Evolutionary conservation across 2,797 vertebrate genomes (phyloP).

Genomic region (Diglossa cyanea): DNA sequence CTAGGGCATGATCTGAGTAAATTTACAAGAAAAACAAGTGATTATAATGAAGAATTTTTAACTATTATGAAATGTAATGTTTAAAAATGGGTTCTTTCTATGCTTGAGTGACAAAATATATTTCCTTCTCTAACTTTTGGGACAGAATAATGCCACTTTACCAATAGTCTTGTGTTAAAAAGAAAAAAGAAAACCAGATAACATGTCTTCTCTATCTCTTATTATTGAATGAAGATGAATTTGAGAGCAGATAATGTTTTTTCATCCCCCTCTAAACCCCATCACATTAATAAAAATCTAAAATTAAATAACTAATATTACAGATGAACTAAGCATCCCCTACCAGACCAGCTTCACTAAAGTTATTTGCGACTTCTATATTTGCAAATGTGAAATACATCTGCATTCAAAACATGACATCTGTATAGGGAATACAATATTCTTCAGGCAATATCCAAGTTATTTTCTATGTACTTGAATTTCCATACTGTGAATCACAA

Average conservation of each 20-base stretch:
- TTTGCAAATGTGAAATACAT: not conserved
- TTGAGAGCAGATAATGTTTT: not conserved
- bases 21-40: not conserved
- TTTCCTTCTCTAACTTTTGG: not conserved
- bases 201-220: not conserved
- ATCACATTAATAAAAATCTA: not conserved
- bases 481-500: not conserved
- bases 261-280: accelerated
- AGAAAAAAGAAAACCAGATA: not conserved
- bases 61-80: not conserved
- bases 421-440: not conserved
- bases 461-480: not conserved
- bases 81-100: not conserved
- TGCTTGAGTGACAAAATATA: not conserved
- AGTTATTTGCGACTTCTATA: not conserved
- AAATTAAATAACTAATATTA: not conserved
- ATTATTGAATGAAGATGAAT: not conserved
- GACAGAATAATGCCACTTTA: not conserved
- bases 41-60: not conserved
- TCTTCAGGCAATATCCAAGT: not conserved
- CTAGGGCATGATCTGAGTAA: not conserved
- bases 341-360: not conserved
- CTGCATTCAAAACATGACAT: not conserved
- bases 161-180: not conserved
- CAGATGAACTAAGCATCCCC: not conserved